Percentiles rank a stretch among this genome's conserved stretches.
These are phyloP conservation scores for Odocoileus hemionus DNA, from an alignment of 2,113 vertebrate species.

Conservation along the genomic window DNA sequence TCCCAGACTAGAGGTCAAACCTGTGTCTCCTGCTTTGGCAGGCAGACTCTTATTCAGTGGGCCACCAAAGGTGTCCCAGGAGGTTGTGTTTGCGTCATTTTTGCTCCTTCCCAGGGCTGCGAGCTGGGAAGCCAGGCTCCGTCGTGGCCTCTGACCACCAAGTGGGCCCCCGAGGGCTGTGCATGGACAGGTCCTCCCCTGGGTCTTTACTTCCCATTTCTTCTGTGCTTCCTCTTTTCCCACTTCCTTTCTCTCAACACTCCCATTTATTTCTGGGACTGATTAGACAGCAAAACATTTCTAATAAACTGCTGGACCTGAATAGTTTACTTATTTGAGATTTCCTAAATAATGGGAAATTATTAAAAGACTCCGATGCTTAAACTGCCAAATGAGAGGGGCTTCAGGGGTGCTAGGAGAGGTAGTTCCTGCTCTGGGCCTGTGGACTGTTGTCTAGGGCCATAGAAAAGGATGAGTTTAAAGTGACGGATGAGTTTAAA, in stretches of 20 bases:
- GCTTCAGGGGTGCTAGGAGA: neutral
- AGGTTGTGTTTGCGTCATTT: neutral
- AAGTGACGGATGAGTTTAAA: neutral
- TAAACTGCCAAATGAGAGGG: neutral
- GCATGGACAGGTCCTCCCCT: accelerated
- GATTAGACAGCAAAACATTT: neutral
- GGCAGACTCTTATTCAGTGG: neutral
- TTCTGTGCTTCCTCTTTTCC: accelerated
- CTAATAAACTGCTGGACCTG: neutral
- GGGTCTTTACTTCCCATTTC: neutral
- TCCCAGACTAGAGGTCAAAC: neutral
- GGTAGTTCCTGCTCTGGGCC: neutral
- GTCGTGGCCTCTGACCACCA: neutral
- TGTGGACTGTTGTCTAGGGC: neutral
- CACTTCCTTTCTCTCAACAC: neutral
- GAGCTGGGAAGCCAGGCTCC: neutral
- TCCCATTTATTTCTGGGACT: neutral
- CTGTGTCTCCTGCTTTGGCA: neutral
- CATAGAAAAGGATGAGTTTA: neutral
- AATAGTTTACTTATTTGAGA: neutral
- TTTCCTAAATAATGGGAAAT: neutral
- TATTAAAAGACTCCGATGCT: neutral
- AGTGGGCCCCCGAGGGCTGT: accelerated
- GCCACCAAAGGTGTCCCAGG: neutral
- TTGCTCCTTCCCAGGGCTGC: neutral